Evolutionary conservation across 2,113 vertebrate genomes (phyloP).

Genomic region (Cettia cetti): DNA sequence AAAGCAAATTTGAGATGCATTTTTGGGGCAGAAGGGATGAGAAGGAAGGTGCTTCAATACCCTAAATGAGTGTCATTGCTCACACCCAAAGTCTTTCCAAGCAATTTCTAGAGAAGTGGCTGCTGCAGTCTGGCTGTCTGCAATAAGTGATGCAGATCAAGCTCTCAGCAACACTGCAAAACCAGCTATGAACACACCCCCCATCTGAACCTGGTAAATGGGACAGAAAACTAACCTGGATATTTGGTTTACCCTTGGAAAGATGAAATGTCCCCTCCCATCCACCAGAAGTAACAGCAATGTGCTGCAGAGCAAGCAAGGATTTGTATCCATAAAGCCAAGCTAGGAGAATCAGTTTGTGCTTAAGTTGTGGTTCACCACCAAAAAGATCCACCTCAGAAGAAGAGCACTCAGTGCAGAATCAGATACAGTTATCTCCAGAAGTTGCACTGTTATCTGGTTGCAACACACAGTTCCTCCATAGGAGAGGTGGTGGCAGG

Average conservation of each 20-base stretch:
- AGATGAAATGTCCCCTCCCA: not conserved
- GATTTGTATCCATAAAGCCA: accelerated
- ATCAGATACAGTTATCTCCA: not conserved
- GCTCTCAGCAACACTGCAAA: not conserved
- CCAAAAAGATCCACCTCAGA: not conserved
- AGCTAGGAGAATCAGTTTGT: not conserved
- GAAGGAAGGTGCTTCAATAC: not conserved
- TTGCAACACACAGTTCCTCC: not conserved
- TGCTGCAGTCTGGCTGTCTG: not conserved
- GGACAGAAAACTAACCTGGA: not conserved
- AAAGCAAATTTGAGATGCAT: not conserved
- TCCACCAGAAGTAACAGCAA: not conserved
- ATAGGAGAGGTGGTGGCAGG: accelerated
- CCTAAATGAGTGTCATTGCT: accelerated
- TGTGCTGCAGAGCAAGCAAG: accelerated
- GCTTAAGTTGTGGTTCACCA: not conserved
- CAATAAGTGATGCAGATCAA: not conserved
- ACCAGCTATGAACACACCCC: not conserved
- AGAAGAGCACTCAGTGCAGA: not conserved
- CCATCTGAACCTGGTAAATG: not conserved
- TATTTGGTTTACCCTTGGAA: not conserved
- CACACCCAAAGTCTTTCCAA: not conserved
- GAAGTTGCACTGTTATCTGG: not conserved
- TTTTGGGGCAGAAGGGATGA: not conserved
- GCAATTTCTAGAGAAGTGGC: not conserved